Evolutionary conservation across 2,113 vertebrate genomes (phyloP).

Genomic region (Opisthocomus hoazin): DNA sequence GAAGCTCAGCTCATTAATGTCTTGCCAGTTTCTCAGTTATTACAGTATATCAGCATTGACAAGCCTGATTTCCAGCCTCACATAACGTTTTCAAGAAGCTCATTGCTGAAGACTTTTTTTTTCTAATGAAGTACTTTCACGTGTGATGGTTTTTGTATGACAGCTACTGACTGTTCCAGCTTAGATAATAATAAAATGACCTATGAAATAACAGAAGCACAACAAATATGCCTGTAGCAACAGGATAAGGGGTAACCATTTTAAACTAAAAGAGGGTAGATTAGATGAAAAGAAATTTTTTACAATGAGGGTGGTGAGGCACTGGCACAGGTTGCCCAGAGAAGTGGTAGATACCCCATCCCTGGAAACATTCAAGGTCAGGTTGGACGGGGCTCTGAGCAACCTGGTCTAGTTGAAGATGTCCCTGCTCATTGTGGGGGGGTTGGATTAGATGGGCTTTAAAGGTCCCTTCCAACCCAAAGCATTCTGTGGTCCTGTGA

Average conservation of each 20-base stretch:
- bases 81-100: neutral
- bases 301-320: neutral
- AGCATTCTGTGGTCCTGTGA: neutral
- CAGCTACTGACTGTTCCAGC: neutral
- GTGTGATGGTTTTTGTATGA: neutral
- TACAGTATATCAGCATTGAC: neutral
- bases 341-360: neutral
- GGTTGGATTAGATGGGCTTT: neutral
- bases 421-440: neutral
- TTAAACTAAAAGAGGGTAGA: neutral
- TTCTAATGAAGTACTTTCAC: neutral
- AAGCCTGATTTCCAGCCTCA: neutral
- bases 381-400: neutral
- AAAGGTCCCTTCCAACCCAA: neutral
- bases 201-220: neutral
- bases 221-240: neutral
- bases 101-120: neutral
- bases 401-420: neutral
- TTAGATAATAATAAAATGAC: neutral
- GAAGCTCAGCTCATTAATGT: neutral
- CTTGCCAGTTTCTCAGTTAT: neutral
- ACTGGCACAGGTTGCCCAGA: neutral
- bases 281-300: neutral
- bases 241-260: neutral
- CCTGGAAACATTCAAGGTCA: neutral